A percentile compares a stretch with the other conserved stretches of the same genome.
Evolutionary conservation across 2,113 vertebrate species (phyloP).

Genomic region (Polyodon spathula): DNA sequence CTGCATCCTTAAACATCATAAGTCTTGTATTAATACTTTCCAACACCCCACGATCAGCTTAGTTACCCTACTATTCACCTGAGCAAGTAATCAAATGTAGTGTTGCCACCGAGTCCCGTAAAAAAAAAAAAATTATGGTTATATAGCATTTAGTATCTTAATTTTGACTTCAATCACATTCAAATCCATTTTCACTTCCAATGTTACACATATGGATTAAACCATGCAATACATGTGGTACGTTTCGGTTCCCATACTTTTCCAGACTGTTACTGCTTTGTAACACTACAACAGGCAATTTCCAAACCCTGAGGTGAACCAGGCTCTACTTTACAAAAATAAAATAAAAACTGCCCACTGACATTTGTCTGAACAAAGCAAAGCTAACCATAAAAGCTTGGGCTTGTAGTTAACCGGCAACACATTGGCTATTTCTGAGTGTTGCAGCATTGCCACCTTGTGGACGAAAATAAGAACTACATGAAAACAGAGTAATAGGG

Average conservation of each 20-base stretch:
- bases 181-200: background rate
- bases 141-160: background rate
- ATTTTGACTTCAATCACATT: conserved; percentile 2
- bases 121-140: background rate
- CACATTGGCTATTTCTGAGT: conserved; percentile 28
- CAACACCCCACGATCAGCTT: no score
- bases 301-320: conserved; percentile 49
- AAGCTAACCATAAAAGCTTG: conserved; percentile 38
- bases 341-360: conserved; percentile 29
- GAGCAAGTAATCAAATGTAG: no score
- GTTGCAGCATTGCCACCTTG: conserved; percentile 43
- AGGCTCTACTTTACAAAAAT: conserved; percentile 38
- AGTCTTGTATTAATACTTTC: no score
- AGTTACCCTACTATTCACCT: no score
- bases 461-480: conserved; percentile 14
- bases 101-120: no score
- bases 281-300: conserved; percentile 42
- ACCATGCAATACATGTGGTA: conserved; percentile 36
- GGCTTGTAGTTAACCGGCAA: conserved; percentile 34
- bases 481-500: no score
- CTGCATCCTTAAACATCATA: no score
- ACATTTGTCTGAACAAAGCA: conserved; percentile 37
- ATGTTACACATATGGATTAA: conserved; percentile 22
- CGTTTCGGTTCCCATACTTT: conserved; percentile 30
- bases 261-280: conserved; percentile 36